Evolutionary conservation across 2,113 vertebrate genomes (phyloP).

Genomic region (Brachionichthys hirsutus): DNA sequence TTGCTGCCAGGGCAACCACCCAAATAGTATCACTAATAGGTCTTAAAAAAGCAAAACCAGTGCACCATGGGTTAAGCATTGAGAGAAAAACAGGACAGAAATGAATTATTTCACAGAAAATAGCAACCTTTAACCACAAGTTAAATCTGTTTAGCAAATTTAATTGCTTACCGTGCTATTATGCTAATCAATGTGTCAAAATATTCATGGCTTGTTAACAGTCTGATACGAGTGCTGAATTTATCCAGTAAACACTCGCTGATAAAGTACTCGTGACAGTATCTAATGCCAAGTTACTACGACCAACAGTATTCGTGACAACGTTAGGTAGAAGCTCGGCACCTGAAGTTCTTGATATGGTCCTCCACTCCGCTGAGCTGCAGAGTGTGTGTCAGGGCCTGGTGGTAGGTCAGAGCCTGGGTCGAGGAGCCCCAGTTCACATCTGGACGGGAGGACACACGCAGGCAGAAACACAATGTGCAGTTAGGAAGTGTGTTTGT

Average conservation of each 20-base stretch:
- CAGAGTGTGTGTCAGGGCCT: constrained; percentile 91
- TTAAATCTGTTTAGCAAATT: too few relatives aligned
- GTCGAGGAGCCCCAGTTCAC: constrained; percentile 99
- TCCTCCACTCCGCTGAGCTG: constrained; percentile 94
- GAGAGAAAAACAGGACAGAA: not conserved
- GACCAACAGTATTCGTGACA: too few relatives aligned
- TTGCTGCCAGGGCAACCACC: constrained; percentile 57
- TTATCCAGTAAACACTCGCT: not conserved
- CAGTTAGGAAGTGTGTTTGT: constrained; percentile 37
- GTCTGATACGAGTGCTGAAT: not conserved
- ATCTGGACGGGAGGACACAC: constrained; percentile 79
- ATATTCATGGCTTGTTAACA: too few relatives aligned
- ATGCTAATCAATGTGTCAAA: too few relatives aligned
- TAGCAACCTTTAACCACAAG: too few relatives aligned
- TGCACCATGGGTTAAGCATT: not conserved
- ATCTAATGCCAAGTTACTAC: not conserved
- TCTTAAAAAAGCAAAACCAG: not conserved
- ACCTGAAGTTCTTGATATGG: constrained; percentile 98
- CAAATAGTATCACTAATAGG: not conserved
- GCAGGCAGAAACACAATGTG: constrained; percentile 50
- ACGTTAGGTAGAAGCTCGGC: constrained; percentile 6
- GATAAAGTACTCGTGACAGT: not conserved
- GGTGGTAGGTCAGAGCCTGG: constrained; percentile 95
- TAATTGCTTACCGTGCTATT: too few relatives aligned
- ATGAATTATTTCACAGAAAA: not conserved